Base-by-base conservation (phyloP, 2,113 vertebrate species). In the Balaeniceps rex region DNA sequence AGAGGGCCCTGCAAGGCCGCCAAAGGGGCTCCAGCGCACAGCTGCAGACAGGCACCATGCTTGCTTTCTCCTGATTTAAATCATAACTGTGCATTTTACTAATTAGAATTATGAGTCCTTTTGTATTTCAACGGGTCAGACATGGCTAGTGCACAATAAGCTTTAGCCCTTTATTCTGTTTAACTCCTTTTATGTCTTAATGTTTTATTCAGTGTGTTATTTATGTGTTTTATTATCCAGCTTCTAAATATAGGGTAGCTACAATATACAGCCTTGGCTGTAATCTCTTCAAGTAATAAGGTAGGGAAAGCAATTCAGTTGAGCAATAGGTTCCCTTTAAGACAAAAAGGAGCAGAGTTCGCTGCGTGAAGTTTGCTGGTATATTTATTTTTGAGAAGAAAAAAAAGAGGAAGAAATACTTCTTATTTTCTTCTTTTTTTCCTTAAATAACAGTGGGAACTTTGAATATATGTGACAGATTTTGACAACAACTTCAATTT, bases 1-100 rank as follows among this genome's bases (percentile, higher is more conserved):
- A 97, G 99, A 97, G 98, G 99, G 98, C 99, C 96, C 98, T 98
- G 95, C 97, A 97, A 95, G 93, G 98, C 98, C 94, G 89, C 97
- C 93, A 95, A 98, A 72, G 38, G 14, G 12, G 34, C 25, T 65
- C 10, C n/a, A 18, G 36, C 1, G 0, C 46, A 26, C 49, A 22
- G 9, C 12, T 5, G 14, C 74, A 34, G 26, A 10, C 28, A 49
- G 60, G 29, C 42, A 51, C 12, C 1, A 8, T 3, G 2, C 44
- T 22, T 7, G 15, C 38, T 47, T 44, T 55, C 57, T 65, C 24
- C 13, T 26, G 51, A 82, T 83, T 51, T 71, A 91, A 90, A 72
- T n/a, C 76, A 81, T 91, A 90, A 33, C 28, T 51, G n/a, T 94
- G 31, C 69, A 16, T 92, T 96, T 97, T 94, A 19, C 96, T 97